Conservation (phyloP, 2,888 invertebrate species). For the Neuroscelio doddi region DNA sequence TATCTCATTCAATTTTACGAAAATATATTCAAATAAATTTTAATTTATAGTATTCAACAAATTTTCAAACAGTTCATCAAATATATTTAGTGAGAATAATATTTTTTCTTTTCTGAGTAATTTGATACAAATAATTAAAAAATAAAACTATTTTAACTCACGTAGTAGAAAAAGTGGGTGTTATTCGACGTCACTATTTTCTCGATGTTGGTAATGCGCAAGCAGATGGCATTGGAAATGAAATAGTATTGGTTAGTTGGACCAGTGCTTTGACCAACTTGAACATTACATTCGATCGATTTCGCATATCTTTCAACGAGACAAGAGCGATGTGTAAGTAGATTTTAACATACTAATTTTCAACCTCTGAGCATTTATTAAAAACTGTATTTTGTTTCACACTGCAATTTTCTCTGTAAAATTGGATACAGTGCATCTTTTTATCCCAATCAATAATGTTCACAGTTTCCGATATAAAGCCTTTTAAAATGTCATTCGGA, state of each 20-base stretch:
- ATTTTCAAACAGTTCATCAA: too few species aligned
- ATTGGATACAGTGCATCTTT: background rate
- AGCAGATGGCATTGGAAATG: too few species aligned
- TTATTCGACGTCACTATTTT: slow-evolving; percentile 5
- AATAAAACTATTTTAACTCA: background rate
- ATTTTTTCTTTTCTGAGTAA: too few species aligned
- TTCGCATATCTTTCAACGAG: slow-evolving; percentile 13
- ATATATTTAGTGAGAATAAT: too few species aligned
- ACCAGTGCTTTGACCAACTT: background rate
- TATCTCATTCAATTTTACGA: too few species aligned
- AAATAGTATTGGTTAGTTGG: slow-evolving; percentile 16
- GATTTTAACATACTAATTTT: background rate
- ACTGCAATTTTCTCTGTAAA: background rate
- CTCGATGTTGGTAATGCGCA: slow-evolving; percentile 10
- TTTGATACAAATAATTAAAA: too few species aligned
- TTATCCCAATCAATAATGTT: background rate
- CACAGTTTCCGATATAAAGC: background rate
- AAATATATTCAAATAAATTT: too few species aligned
- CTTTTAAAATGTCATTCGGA: slow-evolving; percentile 22
- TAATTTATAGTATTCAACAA: too few species aligned
- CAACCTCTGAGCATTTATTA: too few species aligned
- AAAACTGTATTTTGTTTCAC: background rate
- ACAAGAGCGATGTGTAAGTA: slow-evolving; percentile 20
- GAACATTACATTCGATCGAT: slow-evolving; percentile 9
- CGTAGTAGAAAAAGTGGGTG: slow-evolving; percentile 22